Evolutionary conservation across 2,113 vertebrate species (phyloP), one percentile per base, ranked within the genome.

Genomic region (Macaca fascicularis): DNA sequence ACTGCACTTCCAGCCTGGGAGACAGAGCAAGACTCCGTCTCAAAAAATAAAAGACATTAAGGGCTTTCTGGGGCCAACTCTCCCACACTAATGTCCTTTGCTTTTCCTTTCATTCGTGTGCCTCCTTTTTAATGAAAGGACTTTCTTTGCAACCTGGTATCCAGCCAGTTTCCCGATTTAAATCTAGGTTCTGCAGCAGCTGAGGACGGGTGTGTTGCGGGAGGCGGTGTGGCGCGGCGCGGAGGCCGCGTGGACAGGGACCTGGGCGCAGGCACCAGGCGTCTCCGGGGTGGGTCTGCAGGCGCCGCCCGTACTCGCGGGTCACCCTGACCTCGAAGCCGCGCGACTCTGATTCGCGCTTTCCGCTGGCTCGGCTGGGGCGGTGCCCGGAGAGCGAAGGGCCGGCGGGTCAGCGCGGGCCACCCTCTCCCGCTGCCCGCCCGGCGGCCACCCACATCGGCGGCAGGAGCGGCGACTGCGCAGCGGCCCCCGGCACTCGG

Each of bases 401-500:
- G 82, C 43, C 35, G 0, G 2, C 0, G 2, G 22, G 35, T 61
- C 69, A 43, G 20, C 1, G 1, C 3, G 0, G 57, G 38, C 17
- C 3, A 19, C 23, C 9, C 3, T 27, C 30, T 72, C 50, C 52
- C 0, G 8, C 52, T 4, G 81, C 20, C 59, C 19, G 45, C n/a
- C 0, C 5, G 30, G 80, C 6, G 14, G 78, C 70, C 17, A 30
- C 86, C 70, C 17, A 30, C 86, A 6, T 27, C 35, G 79, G 32
- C 13, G 9, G 22, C 59, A 3, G 7, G 3, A 30, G 2, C 8
- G 43, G 11, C 3, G 43, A 10, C 38, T 14, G 81, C 8, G 16
- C 0, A 2, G 3, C 6, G 20, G 4, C 11, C n/a, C 32, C 50
- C 30, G 5, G n/a, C 2, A 1, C 52, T 9, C 13, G 1, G 3